phyloP scores from a whole-genome alignment of 2,797 vertebrate genomes.

The Ficedula albicollis region DNA sequence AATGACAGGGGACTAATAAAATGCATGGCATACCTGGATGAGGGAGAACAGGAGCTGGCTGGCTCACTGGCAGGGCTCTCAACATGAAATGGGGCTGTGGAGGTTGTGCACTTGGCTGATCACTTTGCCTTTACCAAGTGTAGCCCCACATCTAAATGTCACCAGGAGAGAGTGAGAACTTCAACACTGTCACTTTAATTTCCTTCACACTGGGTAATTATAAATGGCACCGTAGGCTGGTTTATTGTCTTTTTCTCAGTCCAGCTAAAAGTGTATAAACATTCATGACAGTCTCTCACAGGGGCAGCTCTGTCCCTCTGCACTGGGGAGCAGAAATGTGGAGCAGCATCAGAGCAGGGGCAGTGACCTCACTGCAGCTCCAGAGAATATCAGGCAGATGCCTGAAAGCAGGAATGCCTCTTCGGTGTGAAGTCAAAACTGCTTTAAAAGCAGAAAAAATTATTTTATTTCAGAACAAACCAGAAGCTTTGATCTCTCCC shows the following conservation, averaged over 20 bases:
- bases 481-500: not conserved
- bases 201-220: not conserved
- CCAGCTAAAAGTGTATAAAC: not conserved
- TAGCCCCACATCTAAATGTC: not conserved
- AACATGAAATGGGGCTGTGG: not conserved
- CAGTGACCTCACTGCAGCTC: not conserved
- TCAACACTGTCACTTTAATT: constrained; percentile 7
- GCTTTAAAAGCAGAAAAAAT: not conserved
- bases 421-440: not conserved
- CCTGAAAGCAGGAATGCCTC: not conserved
- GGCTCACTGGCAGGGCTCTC: not conserved
- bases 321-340: not conserved
- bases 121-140: not conserved
- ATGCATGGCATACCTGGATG: not conserved
- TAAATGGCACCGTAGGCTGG: not conserved
- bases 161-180: constrained; percentile 3
- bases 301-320: not conserved
- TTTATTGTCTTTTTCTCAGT: not conserved
- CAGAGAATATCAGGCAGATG: not conserved
- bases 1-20: constrained; percentile 7
- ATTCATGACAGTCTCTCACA: not conserved
- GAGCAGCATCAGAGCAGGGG: not conserved
- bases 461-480: not conserved
- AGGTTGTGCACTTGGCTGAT: not conserved
- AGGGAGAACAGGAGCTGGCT: not conserved